Evolutionary conservation across 2,888 invertebrate genomes (phyloP).

Genomic region (Pyrochroa serraticornis): DNA sequence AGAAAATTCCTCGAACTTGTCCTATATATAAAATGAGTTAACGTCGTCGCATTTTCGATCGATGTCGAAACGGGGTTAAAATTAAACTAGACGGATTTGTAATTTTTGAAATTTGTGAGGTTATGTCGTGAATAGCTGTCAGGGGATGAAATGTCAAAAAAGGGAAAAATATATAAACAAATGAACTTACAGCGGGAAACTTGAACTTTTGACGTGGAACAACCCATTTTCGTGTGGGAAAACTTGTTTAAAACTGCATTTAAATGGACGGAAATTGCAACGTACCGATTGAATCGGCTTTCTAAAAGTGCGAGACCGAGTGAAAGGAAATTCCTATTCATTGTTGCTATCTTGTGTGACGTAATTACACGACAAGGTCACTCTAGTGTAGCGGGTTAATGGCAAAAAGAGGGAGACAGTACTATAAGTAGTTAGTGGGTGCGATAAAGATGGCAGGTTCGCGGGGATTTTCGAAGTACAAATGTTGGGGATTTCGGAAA

Average conservation of each 20-base stretch:
- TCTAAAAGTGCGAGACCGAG: neutral
- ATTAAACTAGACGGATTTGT: neutral
- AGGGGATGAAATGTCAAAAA: neutral
- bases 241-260: neutral
- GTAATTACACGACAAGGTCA: neutral
- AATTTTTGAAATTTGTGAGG: constrained; percentile 4
- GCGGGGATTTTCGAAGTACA: too few relatives aligned
- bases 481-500: too few relatives aligned
- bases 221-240: constrained; percentile 15
- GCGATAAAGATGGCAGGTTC: too few relatives aligned
- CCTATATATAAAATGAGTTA: neutral
- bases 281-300: neutral
- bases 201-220: constrained; percentile 25
- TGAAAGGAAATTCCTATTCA: neutral
- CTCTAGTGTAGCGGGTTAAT: neutral
- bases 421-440: too few relatives aligned
- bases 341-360: neutral
- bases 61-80: neutral
- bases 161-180: constrained; percentile 1
- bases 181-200: constrained; percentile 21
- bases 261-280: neutral
- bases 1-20: neutral
- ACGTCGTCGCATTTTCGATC: too few relatives aligned
- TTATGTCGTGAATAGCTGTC: constrained; percentile 8
- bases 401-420: too few relatives aligned